Conservation (phyloP, 2,797 vertebrate genomes). For the Malurus splendens region DNA sequence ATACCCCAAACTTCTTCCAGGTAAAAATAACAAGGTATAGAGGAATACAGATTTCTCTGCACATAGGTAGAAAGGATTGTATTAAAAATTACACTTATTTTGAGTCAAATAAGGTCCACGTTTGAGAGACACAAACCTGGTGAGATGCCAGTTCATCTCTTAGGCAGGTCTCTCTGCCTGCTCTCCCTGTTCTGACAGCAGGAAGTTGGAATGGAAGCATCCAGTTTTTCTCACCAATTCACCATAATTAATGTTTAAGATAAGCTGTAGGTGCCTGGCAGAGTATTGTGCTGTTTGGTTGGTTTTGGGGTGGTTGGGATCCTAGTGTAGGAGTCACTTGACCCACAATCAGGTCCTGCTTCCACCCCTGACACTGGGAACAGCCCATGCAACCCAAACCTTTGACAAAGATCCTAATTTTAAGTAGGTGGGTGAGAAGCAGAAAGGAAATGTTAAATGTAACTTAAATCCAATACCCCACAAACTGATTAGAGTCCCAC, state of each 20-base stretch:
- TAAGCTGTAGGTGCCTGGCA: fast-evolving
- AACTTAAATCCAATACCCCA: background rate
- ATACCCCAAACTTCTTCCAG: background rate
- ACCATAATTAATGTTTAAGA: background rate
- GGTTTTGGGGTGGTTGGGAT: background rate
- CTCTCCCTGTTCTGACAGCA: background rate
- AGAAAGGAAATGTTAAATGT: background rate
- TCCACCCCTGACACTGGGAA: background rate
- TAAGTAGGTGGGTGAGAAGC: background rate
- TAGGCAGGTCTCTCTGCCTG: background rate
- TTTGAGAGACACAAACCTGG: background rate
- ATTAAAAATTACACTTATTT: background rate
- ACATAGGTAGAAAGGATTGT: background rate
- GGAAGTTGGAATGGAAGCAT: background rate
- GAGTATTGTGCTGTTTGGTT: background rate
- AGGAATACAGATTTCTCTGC: background rate
- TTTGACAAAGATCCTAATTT: background rate
- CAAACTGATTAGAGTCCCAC: background rate
- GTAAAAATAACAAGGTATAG: background rate
- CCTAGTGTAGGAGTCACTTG: background rate
- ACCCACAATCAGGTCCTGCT: background rate
- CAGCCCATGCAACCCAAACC: background rate
- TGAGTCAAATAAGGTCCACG: background rate
- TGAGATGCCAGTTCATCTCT: background rate
- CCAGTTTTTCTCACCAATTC: background rate